Evolutionary conservation across 2,797 vertebrate species (phyloP), one percentile per base, ranked within the genome.

Genomic region (Eidolon dupreanum): DNA sequence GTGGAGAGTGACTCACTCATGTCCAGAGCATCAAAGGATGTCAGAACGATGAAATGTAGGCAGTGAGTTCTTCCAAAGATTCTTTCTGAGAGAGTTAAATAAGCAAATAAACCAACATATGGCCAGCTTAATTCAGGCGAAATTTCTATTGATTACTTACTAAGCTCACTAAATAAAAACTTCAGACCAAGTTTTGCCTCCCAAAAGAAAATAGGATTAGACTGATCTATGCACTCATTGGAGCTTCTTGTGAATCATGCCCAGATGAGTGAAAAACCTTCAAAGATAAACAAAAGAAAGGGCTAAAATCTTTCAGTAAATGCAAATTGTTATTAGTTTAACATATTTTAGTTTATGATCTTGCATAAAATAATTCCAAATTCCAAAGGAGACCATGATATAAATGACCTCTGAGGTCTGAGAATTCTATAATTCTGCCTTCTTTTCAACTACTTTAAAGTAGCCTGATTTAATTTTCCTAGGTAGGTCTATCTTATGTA

Each of bases 151-250:
- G 97, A 97, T 97, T 93, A 87, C 85, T 93, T 73, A 96, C 88
- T 96, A 95, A 92, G 85, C 92, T 96, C 71, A 93, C 96, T 95
- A 95, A 95, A 96, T 96, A 97, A 97, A 97, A 97, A 97, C 93
- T 96, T 97, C 89, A 96, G 93, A 57, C 63, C 77, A 96, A 96
- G 79, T 94, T 97, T 96, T 97, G 87, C 70, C 49, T 97, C 94
- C 94, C 84, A 26, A 96, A 96, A 92, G 94, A 88, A 97, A 95
- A 97, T 10, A 97, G 96, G 96, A 97, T 97, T 97, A 97, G 95
- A 84, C 31, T 86, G 82, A 96, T 96, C 75, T 92, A 22, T 88
- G 97, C 93, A 7, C 88, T 93, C 97, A 90, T 26, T 46, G 95
- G 68, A 85, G 88, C 59, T 98, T 97, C 65, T 95, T 95, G 90